phyloP scores from a whole-genome alignment of 2,797 vertebrate species.

The Amphiprion clarkii region DNA sequence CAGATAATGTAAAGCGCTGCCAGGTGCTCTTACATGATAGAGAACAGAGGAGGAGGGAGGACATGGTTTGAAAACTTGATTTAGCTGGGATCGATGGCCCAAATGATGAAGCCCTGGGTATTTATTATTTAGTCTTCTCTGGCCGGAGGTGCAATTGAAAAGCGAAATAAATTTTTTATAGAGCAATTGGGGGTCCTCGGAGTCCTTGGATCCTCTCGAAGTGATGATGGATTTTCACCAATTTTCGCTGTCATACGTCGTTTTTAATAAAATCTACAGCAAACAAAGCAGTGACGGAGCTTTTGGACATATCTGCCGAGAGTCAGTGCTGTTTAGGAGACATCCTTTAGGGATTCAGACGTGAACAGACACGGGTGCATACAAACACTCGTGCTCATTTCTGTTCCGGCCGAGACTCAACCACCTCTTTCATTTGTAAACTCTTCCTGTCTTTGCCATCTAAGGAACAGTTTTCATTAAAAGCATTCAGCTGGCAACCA shows the following conservation, averaged over 20 bases:
- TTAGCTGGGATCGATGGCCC: constrained; percentile 61
- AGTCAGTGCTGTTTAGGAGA: constrained; percentile 1
- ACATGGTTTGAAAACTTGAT: constrained; percentile 51
- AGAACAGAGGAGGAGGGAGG: constrained; percentile 25
- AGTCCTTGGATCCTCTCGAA: constrained; percentile 25
- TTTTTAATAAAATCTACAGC: constrained; percentile 39
- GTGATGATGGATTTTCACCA: constrained; percentile 22
- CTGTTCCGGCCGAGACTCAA: not conserved
- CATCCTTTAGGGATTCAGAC: not conserved
- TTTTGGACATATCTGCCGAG: constrained; percentile 34
- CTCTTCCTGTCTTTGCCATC: constrained; percentile 34
- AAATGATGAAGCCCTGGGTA: constrained; percentile 54
- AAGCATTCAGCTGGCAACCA: constrained; percentile 49
- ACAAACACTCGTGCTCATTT: not conserved
- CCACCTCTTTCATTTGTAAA: constrained; percentile 30
- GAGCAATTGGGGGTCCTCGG: constrained; percentile 17
- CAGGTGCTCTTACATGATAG: constrained; percentile 47
- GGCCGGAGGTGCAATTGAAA: constrained; percentile 54
- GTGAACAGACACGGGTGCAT: not conserved
- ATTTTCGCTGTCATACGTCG: constrained; percentile 43
- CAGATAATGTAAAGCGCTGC: constrained; percentile 51
- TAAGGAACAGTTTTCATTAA: constrained; percentile 46
- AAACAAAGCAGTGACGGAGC: constrained; percentile 39
- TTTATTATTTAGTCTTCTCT: constrained; percentile 70
- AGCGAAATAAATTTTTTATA: constrained; percentile 62